Conservation (phyloP, 2,113 vertebrate species). For the Synodontis membranacea region DNA sequence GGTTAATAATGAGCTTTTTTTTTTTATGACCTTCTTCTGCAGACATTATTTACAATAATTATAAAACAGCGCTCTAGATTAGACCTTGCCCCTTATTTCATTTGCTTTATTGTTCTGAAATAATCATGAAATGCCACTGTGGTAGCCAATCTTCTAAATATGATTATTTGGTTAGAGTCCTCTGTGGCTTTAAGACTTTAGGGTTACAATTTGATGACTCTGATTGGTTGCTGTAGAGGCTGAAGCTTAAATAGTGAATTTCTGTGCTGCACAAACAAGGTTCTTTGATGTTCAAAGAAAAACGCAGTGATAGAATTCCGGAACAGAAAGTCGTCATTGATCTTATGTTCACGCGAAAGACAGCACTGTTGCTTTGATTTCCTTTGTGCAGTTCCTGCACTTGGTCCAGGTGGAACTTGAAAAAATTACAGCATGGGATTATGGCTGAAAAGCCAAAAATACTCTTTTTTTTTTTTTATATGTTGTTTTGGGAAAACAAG, state of each 20-base stretch:
- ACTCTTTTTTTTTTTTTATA: background rate
- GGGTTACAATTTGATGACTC: slow-evolving; percentile 18
- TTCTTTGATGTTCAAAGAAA: slow-evolving; percentile 31
- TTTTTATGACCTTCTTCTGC: background rate
- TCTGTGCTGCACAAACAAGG: slow-evolving; percentile 8
- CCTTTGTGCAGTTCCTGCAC: slow-evolving; percentile 3
- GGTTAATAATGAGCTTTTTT: background rate
- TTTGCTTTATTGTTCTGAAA: background rate
- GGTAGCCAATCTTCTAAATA: background rate
- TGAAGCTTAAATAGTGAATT: background rate
- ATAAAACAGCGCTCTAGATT: background rate
- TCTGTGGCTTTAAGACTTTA: background rate
- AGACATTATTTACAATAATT: slow-evolving; percentile 27
- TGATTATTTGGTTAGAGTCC: background rate
- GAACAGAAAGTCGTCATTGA: slow-evolving; percentile 14
- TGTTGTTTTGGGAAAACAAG: background rate
- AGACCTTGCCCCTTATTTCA: background rate
- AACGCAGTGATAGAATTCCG: slow-evolving; percentile 9
- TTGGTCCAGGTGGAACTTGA: background rate
- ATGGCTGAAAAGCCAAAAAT: background rate
- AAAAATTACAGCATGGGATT: background rate
- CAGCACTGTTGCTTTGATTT: slow-evolving; percentile 3
- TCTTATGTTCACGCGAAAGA: slow-evolving; percentile 28
- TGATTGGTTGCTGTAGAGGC: slow-evolving; percentile 18
- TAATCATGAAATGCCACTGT: background rate